A percentile compares a stretch with the other conserved stretches of the same genome.
phyloP scores from a whole-genome alignment of 2,888 invertebrate genomes.

The Perdita meconis region DNA sequence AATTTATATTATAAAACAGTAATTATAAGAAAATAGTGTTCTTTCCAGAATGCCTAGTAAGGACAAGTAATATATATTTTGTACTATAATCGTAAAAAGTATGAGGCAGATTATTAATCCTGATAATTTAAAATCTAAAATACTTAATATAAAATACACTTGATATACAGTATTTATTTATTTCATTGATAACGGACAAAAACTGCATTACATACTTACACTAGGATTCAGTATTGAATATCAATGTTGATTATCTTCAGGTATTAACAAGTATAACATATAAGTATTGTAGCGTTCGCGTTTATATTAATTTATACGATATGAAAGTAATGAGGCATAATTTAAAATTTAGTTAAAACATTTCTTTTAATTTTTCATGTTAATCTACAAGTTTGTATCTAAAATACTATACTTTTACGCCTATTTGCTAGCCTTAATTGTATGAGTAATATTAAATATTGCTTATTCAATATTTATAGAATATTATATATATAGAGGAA shows the following conservation, averaged over 20 bases:
- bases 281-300: conserved; percentile 35
- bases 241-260: conserved; percentile 50
- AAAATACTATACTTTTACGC: conserved; percentile 21
- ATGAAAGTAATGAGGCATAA: conserved; percentile 14
- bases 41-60: conserved; percentile 6
- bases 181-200: conserved; percentile 42
- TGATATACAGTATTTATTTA: conserved; percentile 16
- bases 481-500: conserved; percentile 7
- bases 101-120: conserved; percentile 22
- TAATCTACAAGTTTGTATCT: conserved; percentile 6
- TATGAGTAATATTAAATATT: conserved; percentile 19
- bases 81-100: conserved; percentile 19
- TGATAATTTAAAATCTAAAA: too few relatives aligned
- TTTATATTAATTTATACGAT: background rate
- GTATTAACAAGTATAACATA: conserved; percentile 38
- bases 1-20: conserved; percentile 40
- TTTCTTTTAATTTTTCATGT: conserved; percentile 4
- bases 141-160: conserved; percentile 21
- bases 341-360: conserved; percentile 23
- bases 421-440: conserved; percentile 12
- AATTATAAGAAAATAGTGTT: conserved; percentile 24
- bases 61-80: conserved; percentile 22
- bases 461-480: conserved; percentile 13
- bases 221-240: conserved; percentile 5
- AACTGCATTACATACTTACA: conserved; percentile 61